phyloP scores from a whole-genome alignment of 2,888 invertebrate genomes.

The Mythimna impura region DNA sequence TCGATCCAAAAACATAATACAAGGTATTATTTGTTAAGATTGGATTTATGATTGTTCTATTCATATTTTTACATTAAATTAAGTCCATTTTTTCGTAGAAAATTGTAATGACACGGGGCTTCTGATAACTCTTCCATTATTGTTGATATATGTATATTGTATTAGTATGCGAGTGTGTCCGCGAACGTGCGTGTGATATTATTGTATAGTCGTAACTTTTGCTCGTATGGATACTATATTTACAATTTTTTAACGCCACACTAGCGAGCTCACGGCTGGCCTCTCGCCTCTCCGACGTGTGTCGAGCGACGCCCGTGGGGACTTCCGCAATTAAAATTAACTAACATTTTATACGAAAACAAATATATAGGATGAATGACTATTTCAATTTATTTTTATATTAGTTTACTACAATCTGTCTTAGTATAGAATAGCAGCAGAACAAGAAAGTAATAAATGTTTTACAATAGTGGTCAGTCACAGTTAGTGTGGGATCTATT shows the following conservation, averaged over 20 bases:
- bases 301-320: conserved; percentile 20
- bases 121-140: conserved; percentile 87
- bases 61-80: conserved; percentile 58
- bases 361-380: conserved; percentile 45
- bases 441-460: conserved; percentile 46
- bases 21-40: conserved; percentile 65
- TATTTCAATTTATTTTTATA: conserved; percentile 83
- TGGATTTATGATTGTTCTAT: conserved; percentile 57
- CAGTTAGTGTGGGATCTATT: conserved; percentile 59
- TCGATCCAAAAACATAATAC: conserved; percentile 63
- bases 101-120: conserved; percentile 79
- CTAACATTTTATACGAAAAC: conserved; percentile 60
- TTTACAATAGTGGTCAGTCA: conserved; percentile 67
- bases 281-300: conserved; percentile 21
- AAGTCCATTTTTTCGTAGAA: conserved; percentile 70
- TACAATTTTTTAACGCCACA: conserved; percentile 67
- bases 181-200: conserved; percentile 75
- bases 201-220: conserved; percentile 62
- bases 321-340: conserved; percentile 35
- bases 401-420: conserved; percentile 73
- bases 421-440: conserved; percentile 59
- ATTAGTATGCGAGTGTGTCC: conserved; percentile 72
- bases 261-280: conserved; percentile 56
- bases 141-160: conserved; percentile 76
- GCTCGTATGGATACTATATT: conserved; percentile 71